Base-by-base conservation (phyloP, 2,888 invertebrate species). In the Bellardia bayeri region DNA sequence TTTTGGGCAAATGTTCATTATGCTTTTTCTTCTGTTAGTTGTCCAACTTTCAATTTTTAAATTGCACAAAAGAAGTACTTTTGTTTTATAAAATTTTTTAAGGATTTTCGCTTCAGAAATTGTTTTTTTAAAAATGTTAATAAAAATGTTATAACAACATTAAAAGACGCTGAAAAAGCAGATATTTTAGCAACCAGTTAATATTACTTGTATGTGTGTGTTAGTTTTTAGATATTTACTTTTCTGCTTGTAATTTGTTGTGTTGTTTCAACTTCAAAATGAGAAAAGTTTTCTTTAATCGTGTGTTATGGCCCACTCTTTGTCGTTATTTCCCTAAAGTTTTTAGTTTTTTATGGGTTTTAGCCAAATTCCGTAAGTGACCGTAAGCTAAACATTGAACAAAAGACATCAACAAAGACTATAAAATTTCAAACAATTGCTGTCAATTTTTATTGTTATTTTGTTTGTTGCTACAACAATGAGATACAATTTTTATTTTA, bases 211-310 rank as follows among this genome's bases (percentile, higher is more conserved):
- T 76, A 16, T n/a, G 30, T 30, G n/a, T 63, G 63, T 81, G 54
- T 64, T 14, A 54, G 30, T 71, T 42, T 72, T 49, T 42, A 8
- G 23, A 23, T 11, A 40, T 66, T 30, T 74, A 11, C 13, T 72
- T 0, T 45, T 13, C 23, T 66, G 45, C 40, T 69, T 83, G 69
- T 76, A 87, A 87, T 87, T 83, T 87, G 82, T 86, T 82, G 64
- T 87, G 76, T 87, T 82, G 69, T 87, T 82, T 68, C 51, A 85
- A 87, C 85, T 87, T 82, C 37, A 64, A 87, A 87, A 87, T 87
- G 78, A 82, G 82, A 87, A 87, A 87, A 87, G 82, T 87, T 87
- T 87, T 61, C 76, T 63, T 69, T 82, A 87, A 87, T 87, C 87
- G 87, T 87, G 69, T 85, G 78, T 87, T 85, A 82, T 85, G 76